Evolutionary conservation across 2,113 vertebrate genomes (phyloP).

Genomic region (Murina feae): DNA sequence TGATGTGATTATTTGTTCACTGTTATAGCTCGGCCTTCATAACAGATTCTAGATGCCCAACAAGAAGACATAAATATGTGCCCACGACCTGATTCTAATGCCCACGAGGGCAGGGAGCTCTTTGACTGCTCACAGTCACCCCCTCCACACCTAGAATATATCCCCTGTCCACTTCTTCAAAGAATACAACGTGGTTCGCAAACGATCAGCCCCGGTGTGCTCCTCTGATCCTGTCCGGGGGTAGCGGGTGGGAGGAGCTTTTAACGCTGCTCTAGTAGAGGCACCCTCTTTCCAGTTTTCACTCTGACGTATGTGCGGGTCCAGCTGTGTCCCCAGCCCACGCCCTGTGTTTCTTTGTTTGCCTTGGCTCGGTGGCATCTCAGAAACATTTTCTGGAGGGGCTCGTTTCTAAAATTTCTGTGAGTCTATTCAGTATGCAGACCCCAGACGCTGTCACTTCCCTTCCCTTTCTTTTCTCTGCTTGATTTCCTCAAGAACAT

Average conservation of each 20-base stretch:
- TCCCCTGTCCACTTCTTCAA: not conserved
- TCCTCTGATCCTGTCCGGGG: not conserved
- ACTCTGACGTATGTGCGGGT: not conserved
- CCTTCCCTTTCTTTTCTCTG: not conserved
- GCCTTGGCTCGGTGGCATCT: not conserved
- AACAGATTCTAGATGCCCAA: not conserved
- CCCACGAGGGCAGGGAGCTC: not conserved
- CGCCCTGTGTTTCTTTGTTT: not conserved
- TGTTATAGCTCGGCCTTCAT: not conserved
- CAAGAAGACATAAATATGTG: not conserved
- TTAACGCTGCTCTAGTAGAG: not conserved
- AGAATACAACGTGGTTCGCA: not conserved
- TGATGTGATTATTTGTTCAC: not conserved
- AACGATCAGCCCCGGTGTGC: not conserved
- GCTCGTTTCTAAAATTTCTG: not conserved
- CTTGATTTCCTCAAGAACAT: conserved; percentile 12
- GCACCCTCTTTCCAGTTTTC: not conserved
- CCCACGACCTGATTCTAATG: not conserved
- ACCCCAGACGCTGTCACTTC: not conserved
- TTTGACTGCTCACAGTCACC: not conserved
- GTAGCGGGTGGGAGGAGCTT: not conserved
- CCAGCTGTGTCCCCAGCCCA: not conserved
- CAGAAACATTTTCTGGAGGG: not conserved
- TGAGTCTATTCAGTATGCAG: not conserved
- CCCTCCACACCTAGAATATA: not conserved